Base-by-base conservation (phyloP, 2,113 vertebrate genomes). In the Elephantulus edwardii region DNA sequence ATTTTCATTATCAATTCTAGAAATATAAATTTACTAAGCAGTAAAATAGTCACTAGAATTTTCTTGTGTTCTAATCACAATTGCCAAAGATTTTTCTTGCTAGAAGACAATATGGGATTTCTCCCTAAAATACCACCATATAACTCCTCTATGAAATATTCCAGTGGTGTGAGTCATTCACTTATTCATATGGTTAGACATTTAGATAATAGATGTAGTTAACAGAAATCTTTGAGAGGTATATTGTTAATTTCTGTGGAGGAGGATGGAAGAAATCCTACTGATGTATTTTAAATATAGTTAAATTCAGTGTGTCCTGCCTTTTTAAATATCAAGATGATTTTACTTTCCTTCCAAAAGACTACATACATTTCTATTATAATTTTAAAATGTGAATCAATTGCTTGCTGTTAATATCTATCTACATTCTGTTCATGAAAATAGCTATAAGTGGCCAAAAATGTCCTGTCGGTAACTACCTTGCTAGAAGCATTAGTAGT, bases 161-260 rank as follows among this genome's bases (percentile, higher is more conserved):
- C 95, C 91, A 91, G 88, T 95, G 92, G 92, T 97, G 84, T 97
- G 97, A 97, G 79, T 97, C 97, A 97, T 92, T 97, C 92, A 96
- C 92, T 97, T 97, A 97, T 92, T 97, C 94, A 96, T 93, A 95
- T 95, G 91, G 93, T 95, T 93, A 97, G 96, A 96, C 68, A 0
- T 96, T 96, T 96, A 94, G 95, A 96, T 97, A 97, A 98, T 97
- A 96, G 94, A 97, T 96, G 91, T 89, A 88, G 96, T 96, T 97
- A 97, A 96, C 95, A 95, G 93, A 95, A 96, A 96, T 85, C 79
- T 95, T 80, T 92, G 94, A 97, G 90, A 97, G 97, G 96, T 95
- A 95, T 87, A 93, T 88, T 96, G 93, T 96, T 96, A 95, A 92
- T 96, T 97, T 87, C 93, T 94, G 44, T 96, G 92, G 93, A 97